Conservation (phyloP, 2,797 vertebrate species). For the Silurus lanzhouensis region DNA sequence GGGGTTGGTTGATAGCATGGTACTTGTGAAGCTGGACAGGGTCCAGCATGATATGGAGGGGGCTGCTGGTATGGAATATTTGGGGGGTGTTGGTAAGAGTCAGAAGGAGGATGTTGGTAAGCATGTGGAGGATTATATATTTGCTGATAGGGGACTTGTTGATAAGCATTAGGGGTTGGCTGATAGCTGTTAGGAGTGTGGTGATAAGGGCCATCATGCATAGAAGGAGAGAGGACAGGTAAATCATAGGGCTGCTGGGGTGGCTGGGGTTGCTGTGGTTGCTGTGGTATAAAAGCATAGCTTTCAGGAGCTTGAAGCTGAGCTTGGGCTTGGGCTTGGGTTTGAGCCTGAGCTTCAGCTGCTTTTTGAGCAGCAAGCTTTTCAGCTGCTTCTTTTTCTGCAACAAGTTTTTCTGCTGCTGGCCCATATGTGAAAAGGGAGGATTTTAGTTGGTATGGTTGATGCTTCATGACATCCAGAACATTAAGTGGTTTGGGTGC, state of each 20-base stretch:
- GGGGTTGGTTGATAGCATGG: conserved; percentile 70
- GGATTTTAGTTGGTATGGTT: conserved; percentile 92
- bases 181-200: conserved; percentile 68
- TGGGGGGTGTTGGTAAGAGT: conserved; percentile 63
- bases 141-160: conserved; percentile 65
- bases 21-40: conserved; percentile 64
- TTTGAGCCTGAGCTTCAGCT: conserved; percentile 68
- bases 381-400: conserved; percentile 57
- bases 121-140: conserved; percentile 61
- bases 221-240: conserved; percentile 68
- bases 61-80: conserved; percentile 55
- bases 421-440: conserved; percentile 94
- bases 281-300: conserved; percentile 72
- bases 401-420: conserved; percentile 68
- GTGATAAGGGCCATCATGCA: conserved; percentile 74
- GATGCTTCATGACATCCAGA: conserved; percentile 97
- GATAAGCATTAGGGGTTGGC: conserved; percentile 67
- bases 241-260: conserved; percentile 78
- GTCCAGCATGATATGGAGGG: conserved; percentile 54
- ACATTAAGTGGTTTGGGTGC: conserved; percentile 89
- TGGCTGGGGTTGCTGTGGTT: conserved; percentile 70
- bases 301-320: conserved; percentile 63
- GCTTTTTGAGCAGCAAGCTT: conserved; percentile 52
- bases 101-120: conserved; percentile 66
- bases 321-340: conserved; percentile 58